Percentiles rank a stretch among this genome's conserved stretches.
Conservation (phyloP, 2,888 invertebrate genomes). For the Drosophila subquinaria region DNA sequence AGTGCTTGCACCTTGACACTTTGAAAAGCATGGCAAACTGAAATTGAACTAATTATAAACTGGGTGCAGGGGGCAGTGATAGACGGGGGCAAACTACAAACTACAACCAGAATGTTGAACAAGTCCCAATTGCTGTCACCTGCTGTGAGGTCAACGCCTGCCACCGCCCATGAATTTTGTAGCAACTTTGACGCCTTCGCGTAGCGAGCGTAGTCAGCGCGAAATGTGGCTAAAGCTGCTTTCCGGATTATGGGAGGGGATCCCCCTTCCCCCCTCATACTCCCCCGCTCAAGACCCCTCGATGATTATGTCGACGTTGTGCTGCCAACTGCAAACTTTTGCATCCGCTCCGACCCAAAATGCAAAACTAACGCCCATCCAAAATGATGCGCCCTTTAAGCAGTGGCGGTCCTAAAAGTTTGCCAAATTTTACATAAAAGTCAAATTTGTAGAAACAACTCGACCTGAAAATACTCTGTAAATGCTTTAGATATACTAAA, state of each 20-base stretch:
- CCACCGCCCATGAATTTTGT: conserved; percentile 63
- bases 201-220: conserved; percentile 57
- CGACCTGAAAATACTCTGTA: conserved; percentile 20
- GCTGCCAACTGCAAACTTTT: conserved; percentile 52
- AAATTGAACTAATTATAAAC: conserved; percentile 72
- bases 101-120: conserved; percentile 62
- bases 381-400: conserved; percentile 64
- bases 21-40: conserved; percentile 25
- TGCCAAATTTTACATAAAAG: conserved; percentile 17
- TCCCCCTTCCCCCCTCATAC: not conserved
- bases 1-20: conserved; percentile 15
- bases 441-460: not conserved
- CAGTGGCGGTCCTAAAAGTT: conserved; percentile 32
- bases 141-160: conserved; percentile 42
- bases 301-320: conserved; percentile 47
- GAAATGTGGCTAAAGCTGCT: conserved; percentile 77
- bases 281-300: not conserved
- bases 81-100: conserved; percentile 10
- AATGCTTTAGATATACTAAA: not conserved
- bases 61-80: conserved; percentile 9
- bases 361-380: conserved; percentile 47
- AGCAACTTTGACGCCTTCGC: conserved; percentile 50
- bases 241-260: conserved; percentile 60
- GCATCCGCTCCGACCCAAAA: conserved; percentile 26
- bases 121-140: conserved; percentile 48